Percentiles rank a stretch among this genome's conserved stretches.
Evolutionary conservation across 2,797 vertebrate genomes (phyloP).

Genomic region (Clarias platycephalus): DNA sequence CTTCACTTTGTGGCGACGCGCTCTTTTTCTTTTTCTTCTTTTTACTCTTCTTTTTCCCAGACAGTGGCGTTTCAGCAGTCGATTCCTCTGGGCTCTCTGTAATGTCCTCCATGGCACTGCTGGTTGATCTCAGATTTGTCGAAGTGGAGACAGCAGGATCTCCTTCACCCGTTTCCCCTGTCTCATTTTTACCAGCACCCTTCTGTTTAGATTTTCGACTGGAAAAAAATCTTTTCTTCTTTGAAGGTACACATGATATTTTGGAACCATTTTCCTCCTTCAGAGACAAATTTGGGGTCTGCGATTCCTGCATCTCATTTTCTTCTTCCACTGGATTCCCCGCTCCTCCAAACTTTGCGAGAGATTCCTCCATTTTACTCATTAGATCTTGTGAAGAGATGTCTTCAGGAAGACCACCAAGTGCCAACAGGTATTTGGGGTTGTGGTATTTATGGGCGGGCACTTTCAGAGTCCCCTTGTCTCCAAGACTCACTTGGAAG

Average conservation of each 20-base stretch:
- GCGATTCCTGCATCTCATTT: constrained; percentile 34
- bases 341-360: background rate
- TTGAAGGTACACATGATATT: background rate
- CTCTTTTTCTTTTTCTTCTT: constrained; percentile 38
- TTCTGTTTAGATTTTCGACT: constrained; percentile 27
- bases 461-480: constrained; percentile 63
- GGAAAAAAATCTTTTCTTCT: background rate
- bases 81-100: constrained; percentile 52
- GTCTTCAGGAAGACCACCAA: constrained; percentile 62
- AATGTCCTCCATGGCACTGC: constrained; percentile 9
- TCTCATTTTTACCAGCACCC: background rate
- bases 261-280: background rate
- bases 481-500: constrained; percentile 73
- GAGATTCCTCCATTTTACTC: background rate
- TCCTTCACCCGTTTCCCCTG: background rate
- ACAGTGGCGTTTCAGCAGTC: background rate
- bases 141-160: constrained; percentile 10
- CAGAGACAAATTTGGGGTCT: constrained; percentile 30
- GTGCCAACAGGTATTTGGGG: constrained; percentile 85
- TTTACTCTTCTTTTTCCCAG: background rate
- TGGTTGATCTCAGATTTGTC: background rate
- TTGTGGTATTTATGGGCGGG: constrained; percentile 91
- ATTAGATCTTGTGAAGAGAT: constrained; percentile 51
- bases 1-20: background rate
- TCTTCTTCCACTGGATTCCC: constrained; percentile 14